Base-by-base conservation (phyloP, 2,888 invertebrate species). In the Galerucella pusilla region DNA sequence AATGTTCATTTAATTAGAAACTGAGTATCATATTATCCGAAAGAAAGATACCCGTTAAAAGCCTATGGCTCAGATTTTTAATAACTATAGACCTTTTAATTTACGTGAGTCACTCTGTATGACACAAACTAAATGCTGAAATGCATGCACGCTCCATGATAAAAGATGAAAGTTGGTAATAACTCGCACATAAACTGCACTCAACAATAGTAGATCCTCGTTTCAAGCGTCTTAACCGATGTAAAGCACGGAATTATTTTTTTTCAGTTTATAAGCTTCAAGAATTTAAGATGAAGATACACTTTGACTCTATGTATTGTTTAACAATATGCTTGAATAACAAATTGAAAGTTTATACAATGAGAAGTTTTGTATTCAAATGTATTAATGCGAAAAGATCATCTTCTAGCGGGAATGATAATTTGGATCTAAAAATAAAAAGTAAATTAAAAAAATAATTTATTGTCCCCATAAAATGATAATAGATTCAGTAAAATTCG, bases 231-330 rank as follows among this genome's bases (percentile, higher is more conserved):
- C 81, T 82, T 81, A 80, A 82, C 79, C 77, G 83, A 84, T 84
- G 84, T 84, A 81, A 82, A 82, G 83, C 83, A 83, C 82, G 83
- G 80, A 82, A 80, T 79, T 76, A 79, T 80, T 82, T 80, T 84
- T 84, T 83, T 79, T 61, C 63, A 60, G 66, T 73, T 63, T 74
- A 78, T 75, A 60, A 74, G 66, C 84, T 83, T 81, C 81, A 79
- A 79, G 84, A 84, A 86, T 85, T 83, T 82, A 77, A 85, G 85
- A 85, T 85, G 82, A 81, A 86, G 85, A 86, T 85, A 85, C 85
- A 85, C 85, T 85, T 83, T 85, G 85, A 83, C 83, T 84, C 80
- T 75, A 70, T 63, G 81, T 82, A 83, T 83, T 84, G 83, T 84
- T 82, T 80, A 81, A 82, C 83, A 82, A 82, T 83, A 81, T 80